These are phyloP conservation scores for Pyrrhura leucotis DNA, from an alignment of 2,797 vertebrate species.

Conservation along the genomic window DNA sequence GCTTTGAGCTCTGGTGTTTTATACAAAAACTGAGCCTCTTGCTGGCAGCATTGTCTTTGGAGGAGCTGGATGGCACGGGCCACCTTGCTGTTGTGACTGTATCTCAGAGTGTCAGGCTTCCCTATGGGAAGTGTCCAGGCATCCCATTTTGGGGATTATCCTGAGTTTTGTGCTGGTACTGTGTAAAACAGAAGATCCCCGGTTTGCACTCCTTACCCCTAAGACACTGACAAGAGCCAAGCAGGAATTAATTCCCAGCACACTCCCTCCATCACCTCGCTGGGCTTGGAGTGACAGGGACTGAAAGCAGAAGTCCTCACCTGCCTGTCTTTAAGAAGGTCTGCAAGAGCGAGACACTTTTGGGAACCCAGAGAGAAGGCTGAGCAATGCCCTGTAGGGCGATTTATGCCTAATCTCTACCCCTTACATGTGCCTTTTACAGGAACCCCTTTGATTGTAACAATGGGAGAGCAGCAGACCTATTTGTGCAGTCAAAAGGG, in stretches of 20 bases:
- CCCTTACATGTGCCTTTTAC: conserved; percentile 52
- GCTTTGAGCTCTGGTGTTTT: background rate
- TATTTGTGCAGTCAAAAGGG: conserved; percentile 50
- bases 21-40: background rate
- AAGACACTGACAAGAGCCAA: background rate
- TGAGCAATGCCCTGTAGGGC: background rate
- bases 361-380: background rate
- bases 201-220: background rate
- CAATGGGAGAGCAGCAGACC: conserved; percentile 23
- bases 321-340: background rate
- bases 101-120: background rate
- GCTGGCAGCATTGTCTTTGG: background rate
- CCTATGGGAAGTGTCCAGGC: background rate
- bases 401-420: conserved; percentile 31
- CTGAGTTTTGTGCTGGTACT: background rate
- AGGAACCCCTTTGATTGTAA: conserved; percentile 36
- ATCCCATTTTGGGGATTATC: background rate
- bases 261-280: accelerated
- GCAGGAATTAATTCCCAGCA: background rate
- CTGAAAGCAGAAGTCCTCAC: background rate
- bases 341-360: background rate
- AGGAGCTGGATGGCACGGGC: accelerated
- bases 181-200: background rate
- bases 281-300: background rate
- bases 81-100: background rate